Evolutionary conservation across 2,888 invertebrate genomes (phyloP), one percentile per base, ranked within the genome.

Genomic region (Unio pictorum): DNA sequence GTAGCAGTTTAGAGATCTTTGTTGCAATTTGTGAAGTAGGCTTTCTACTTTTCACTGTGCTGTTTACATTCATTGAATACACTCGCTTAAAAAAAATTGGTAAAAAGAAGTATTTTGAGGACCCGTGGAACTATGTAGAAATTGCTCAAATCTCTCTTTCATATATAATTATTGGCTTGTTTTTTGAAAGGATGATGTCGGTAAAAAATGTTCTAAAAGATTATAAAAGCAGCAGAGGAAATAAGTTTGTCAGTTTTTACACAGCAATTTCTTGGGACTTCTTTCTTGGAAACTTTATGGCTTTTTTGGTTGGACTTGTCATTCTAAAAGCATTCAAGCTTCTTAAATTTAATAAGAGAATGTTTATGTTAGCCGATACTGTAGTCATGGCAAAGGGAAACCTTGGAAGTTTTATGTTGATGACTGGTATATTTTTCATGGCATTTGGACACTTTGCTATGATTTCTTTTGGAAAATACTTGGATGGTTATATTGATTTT

Each of bases 301-400:
- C 75, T n/a, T 75, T 75, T 54, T 61, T 83, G 18, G 75, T 81
- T 18, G 67, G 75, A 2, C 15, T 85, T 3, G 71, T 81, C 5
- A 81, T 80, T 18, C 55, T 84, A n/a, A 84, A 83, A 69, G 68
- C 79, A 30, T 73, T 81, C 57, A 83, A 83, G 63, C 66, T 82
- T 34, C 68, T 83, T 4, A 70, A 74, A 58, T 85, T 81, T 64
- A 84, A 81, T 71, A 74, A 69, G 55, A 75, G 75, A 65, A 77
- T 80, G 58, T 72, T 72, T 34, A 66, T 82, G 56, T 54, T 84
- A 8, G 61, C 75, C 6, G 73, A 75, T n/a, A 78, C 80, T 7
- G 45, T 85, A 3, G 55, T 64, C 6, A 45, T 65, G 45, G 69
- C 74, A 6, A 74, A 69, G 55, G 61, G 67, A 11, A 65, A 62